These are phyloP conservation scores for Pollenia angustigena DNA, from an alignment of 2,888 invertebrate genomes.

Conservation along the genomic window DNA sequence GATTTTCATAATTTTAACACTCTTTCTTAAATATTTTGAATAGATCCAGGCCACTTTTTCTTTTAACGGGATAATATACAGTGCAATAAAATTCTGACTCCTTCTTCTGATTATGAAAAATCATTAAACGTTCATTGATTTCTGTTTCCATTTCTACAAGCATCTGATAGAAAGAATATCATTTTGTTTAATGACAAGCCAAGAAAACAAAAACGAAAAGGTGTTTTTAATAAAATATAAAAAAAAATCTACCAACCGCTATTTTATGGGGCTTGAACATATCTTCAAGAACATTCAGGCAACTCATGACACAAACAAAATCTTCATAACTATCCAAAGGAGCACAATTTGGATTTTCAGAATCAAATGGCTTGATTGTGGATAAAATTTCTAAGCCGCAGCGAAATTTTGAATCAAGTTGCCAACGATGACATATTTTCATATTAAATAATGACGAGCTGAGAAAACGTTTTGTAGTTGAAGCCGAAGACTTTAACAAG, in stretches of 20 bases:
- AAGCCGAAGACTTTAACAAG: slow-evolving; percentile 73
- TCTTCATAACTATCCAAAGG: slow-evolving; percentile 77
- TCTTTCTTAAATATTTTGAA: slow-evolving; percentile 2
- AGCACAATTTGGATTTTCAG: neutral
- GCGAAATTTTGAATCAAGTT: slow-evolving; percentile 77
- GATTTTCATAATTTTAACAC: neutral
- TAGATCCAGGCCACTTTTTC: slow-evolving; percentile 68
- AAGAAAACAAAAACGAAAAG: neutral
- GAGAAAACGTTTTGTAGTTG: slow-evolving; percentile 13
- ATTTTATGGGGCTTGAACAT: slow-evolving; percentile 78
- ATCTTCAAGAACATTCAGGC: slow-evolving; percentile 77
- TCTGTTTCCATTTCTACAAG: slow-evolving; percentile 78
- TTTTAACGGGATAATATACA: slow-evolving; percentile 81
- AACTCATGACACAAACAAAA: slow-evolving; percentile 79
- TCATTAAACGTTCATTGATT: slow-evolving; percentile 79
- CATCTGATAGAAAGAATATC: slow-evolving; percentile 66
- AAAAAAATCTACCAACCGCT: slow-evolving; percentile 74
- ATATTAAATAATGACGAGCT: slow-evolving; percentile 60
- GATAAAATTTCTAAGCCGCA: slow-evolving; percentile 78
- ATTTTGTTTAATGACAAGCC: neutral
- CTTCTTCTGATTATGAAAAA: slow-evolving; percentile 78
- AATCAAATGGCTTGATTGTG: slow-evolving; percentile 69
- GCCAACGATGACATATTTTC: slow-evolving; percentile 77
- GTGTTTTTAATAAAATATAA: neutral
- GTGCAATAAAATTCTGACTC: slow-evolving; percentile 81